A percentile compares a stretch with the other conserved stretches of the same genome.
phyloP scores from a whole-genome alignment of 2,888 invertebrate genomes.

The Dryobotodes eremita region DNA sequence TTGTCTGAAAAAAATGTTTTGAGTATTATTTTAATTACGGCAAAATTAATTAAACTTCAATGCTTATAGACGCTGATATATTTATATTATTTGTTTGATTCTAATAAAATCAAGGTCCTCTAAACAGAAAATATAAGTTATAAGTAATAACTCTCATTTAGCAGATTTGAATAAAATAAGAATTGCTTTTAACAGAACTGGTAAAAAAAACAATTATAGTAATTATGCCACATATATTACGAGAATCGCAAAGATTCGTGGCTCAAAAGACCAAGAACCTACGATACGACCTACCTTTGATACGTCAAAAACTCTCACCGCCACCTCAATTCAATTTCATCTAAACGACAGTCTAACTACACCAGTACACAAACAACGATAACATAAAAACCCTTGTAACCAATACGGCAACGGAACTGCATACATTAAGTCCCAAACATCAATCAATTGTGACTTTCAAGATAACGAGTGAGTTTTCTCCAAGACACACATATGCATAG shows the following conservation, averaged over 20 bases:
- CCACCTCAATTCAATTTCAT: slow-evolving; percentile 2
- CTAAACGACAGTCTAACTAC: slow-evolving; percentile 18
- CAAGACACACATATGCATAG: slow-evolving; percentile 87
- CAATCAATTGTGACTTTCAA: slow-evolving; percentile 74
- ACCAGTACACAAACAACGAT: slow-evolving; percentile 12
- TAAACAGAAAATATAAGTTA: too few species aligned
- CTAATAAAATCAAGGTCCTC: too few species aligned
- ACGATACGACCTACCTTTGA: too few species aligned
- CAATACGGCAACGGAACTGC: slow-evolving; percentile 53
- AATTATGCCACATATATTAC: too few species aligned
- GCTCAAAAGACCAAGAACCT: too few species aligned
- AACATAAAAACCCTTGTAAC: slow-evolving; percentile 56
- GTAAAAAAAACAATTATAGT: too few species aligned
- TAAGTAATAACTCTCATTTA: too few species aligned
- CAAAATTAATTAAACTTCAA: background rate
- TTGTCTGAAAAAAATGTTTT: background rate
- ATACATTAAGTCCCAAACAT: slow-evolving; percentile 70
- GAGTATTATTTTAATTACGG: background rate
- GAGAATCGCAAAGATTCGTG: too few species aligned
- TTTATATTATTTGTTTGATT: too few species aligned
- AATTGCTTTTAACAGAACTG: too few species aligned
- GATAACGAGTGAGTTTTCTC: slow-evolving; percentile 84
- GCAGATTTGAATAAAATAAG: too few species aligned
- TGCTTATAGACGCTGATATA: too few species aligned
- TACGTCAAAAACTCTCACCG: background rate